phyloP scores from a whole-genome alignment of 2,888 invertebrate genomes.

The Alloscopus bannaensis region DNA sequence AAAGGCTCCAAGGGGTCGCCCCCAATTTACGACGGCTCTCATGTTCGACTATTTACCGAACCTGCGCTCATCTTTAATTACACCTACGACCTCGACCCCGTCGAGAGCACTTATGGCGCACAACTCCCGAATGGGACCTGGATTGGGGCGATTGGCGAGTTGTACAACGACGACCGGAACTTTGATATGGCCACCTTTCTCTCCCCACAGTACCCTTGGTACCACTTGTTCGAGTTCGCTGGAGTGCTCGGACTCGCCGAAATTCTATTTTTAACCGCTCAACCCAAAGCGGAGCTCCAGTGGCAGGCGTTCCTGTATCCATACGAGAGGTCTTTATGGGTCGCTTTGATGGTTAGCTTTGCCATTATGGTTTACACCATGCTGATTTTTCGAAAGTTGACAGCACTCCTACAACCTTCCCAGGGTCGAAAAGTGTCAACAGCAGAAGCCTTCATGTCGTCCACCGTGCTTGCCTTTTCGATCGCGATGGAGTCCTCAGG shows the following conservation, averaged over 20 bases:
- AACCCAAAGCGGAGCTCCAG: slow-evolving; percentile 3
- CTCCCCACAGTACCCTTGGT: slow-evolving; percentile 3
- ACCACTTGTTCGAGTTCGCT: slow-evolving; percentile 18
- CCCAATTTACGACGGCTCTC: slow-evolving; percentile 24
- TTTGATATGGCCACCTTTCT: slow-evolving; percentile 37
- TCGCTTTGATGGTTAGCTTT: not conserved
- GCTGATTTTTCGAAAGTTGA: not conserved
- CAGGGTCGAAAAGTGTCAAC: not conserved
- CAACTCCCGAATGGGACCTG: slow-evolving; percentile 48
- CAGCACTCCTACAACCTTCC: no score
- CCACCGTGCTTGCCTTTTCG: not conserved
- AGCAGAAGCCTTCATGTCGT: not conserved
- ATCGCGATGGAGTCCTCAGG: not conserved
- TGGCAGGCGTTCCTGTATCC: slow-evolving; percentile 7
- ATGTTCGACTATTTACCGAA: slow-evolving; percentile 22
- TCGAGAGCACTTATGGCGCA: slow-evolving; percentile 31
- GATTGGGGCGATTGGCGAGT: slow-evolving; percentile 39
- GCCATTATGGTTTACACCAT: not conserved
- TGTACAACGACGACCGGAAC: slow-evolving; percentile 31
- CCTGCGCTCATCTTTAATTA: slow-evolving; percentile 31
- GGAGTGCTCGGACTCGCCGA: not conserved
- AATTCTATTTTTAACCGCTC: slow-evolving; percentile 1
- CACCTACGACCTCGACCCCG: slow-evolving; percentile 33
- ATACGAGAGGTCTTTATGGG: not conserved
- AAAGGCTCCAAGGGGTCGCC: not conserved